Conservation (phyloP, 2,888 invertebrate species). For the Stenotaenia linearis region DNA sequence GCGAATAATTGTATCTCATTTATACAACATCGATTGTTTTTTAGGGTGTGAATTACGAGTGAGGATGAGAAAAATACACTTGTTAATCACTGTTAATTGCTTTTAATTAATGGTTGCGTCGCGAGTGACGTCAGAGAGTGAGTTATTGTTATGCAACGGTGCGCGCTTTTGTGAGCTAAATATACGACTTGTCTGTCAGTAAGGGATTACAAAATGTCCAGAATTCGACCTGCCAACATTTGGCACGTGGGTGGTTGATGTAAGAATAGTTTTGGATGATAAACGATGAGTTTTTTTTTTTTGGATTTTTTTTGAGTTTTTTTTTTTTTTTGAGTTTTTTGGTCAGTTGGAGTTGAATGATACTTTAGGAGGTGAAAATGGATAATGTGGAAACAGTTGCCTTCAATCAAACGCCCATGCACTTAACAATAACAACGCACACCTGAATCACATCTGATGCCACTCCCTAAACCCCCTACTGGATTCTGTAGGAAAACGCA, state of each 20-base stretch:
- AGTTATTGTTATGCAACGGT: not conserved
- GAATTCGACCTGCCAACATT: not conserved
- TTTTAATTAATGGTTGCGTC: not conserved
- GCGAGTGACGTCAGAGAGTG: not conserved
- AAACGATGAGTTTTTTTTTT: not conserved
- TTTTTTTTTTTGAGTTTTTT: not conserved
- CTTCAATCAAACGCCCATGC: slow-evolving; percentile 22
- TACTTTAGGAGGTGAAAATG: not conserved
- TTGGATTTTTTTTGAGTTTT: not conserved
- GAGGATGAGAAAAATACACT: no score
- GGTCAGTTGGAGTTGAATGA: not conserved
- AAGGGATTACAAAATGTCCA: not conserved
- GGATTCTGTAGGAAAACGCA: slow-evolving; percentile 7
- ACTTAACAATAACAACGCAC: slow-evolving; percentile 14
- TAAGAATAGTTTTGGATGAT: not conserved
- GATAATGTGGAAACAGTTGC: not conserved
- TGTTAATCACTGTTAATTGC: not conserved
- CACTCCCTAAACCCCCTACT: not conserved
- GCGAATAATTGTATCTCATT: not conserved
- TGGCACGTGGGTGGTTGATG: not conserved
- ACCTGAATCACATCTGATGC: slow-evolving; percentile 21
- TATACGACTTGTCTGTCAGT: not conserved
- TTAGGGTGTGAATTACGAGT: not conserved
- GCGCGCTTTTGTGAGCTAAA: not conserved
- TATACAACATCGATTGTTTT: not conserved